phyloP scores from a whole-genome alignment of 2,113 vertebrate species.

The Gallinago jamesoni region DNA sequence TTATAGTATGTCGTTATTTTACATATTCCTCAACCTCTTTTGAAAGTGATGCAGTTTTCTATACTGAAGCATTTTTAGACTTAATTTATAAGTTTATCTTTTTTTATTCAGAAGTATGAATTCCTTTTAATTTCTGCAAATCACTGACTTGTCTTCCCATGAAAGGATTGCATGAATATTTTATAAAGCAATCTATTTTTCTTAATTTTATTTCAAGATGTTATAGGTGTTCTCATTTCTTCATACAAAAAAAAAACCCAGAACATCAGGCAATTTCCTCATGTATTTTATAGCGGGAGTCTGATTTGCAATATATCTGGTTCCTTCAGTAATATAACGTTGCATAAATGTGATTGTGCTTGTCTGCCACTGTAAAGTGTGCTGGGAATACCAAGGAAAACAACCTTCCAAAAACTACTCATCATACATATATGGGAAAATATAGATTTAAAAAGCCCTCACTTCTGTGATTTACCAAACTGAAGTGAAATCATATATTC shows the following conservation, averaged over 20 bases:
- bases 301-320: background rate
- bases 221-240: background rate
- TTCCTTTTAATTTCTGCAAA: slow-evolving; percentile 25
- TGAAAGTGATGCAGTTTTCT: background rate
- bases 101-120: background rate
- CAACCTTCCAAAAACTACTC: background rate
- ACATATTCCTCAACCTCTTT: background rate
- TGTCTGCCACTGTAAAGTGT: background rate
- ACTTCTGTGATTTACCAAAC: background rate
- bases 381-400: background rate
- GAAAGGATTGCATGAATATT: background rate
- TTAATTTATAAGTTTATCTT: background rate
- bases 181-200: slow-evolving; percentile 42
- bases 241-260: background rate
- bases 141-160: background rate
- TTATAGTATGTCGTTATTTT: background rate
- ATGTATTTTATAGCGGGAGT: background rate
- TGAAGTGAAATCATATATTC: background rate
- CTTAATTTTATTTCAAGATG: slow-evolving; percentile 21
- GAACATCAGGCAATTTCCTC: background rate
- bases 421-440: background rate
- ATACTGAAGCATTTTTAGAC: background rate
- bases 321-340: background rate
- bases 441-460: background rate
- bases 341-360: background rate